Conservation (phyloP, 1,140 invertebrate species). For the Gryon sp. region DNA sequence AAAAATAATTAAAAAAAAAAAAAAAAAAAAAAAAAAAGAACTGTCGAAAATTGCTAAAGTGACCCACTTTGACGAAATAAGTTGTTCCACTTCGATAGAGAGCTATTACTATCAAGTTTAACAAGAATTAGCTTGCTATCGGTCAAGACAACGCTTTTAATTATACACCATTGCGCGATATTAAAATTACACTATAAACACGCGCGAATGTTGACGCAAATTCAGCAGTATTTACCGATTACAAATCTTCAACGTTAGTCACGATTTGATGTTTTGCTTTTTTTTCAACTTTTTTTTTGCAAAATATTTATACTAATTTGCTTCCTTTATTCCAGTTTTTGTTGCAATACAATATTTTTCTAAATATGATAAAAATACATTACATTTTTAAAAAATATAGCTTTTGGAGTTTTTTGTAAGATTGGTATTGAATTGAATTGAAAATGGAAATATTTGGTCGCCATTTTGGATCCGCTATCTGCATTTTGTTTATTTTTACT, state of each 20-base stretch:
- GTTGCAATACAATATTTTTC: too few species aligned
- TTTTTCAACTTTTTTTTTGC: conserved; percentile 34
- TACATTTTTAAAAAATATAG: too few species aligned
- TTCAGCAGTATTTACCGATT: conserved; percentile 43
- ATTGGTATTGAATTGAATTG: too few species aligned
- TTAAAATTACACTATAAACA: conserved; percentile 51
- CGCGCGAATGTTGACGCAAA: conserved; percentile 37
- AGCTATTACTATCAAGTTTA: conserved; percentile 1
- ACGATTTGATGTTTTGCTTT: conserved; percentile 12
- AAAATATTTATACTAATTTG: conserved; percentile 16
- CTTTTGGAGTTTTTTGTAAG: too few species aligned
- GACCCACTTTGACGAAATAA: background rate
- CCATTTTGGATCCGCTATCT: too few species aligned
- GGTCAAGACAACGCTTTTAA: conserved; percentile 21
- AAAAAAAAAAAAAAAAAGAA: too few species aligned
- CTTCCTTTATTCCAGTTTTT: conserved; percentile 4
- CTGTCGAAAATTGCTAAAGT: too few species aligned
- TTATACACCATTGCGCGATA: conserved; percentile 30
- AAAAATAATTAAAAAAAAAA: too few species aligned
- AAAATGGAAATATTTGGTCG: too few species aligned
- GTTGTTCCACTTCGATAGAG: conserved; percentile 14
- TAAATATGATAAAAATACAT: too few species aligned
- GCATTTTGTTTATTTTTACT: too few species aligned
- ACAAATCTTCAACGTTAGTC: conserved; percentile 11
- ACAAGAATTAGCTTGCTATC: conserved; percentile 27